Percentiles rank a stretch among this genome's conserved stretches.
Conservation (phyloP, 2,797 vertebrate genomes). For the Coracias cyanogaster region DNA sequence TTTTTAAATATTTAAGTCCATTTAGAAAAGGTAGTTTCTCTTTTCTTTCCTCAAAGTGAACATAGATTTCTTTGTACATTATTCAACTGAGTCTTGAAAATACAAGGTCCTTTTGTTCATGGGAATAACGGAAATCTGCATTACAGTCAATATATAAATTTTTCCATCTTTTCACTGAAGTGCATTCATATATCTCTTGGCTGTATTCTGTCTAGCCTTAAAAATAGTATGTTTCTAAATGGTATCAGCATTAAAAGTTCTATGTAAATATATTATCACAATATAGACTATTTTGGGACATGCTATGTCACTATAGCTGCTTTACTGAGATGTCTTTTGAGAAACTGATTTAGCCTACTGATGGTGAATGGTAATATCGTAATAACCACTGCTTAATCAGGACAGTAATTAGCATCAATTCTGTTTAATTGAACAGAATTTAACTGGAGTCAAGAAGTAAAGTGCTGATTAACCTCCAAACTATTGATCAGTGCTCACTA, state of each 20-base stretch:
- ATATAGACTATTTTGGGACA: background rate
- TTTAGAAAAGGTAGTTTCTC: background rate
- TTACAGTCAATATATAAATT: background rate
- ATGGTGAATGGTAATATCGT: conserved; percentile 40
- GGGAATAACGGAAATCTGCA: background rate
- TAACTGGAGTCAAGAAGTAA: conserved; percentile 38
- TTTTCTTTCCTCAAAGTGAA: background rate
- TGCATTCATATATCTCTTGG: background rate
- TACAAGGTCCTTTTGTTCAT: background rate
- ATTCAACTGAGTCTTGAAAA: background rate
- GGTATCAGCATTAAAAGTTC: background rate
- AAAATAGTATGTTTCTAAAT: background rate
- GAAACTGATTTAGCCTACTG: conserved; percentile 33
- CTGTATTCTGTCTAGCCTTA: background rate
- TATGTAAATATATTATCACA: background rate
- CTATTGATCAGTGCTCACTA: conserved; percentile 49
- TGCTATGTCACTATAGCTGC: background rate
- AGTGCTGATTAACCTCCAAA: conserved; percentile 66
- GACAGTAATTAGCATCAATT: conserved; percentile 64
- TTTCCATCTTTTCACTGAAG: background rate
- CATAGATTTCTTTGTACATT: background rate
- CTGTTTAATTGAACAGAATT: conserved; percentile 62
- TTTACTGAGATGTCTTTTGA: conserved; percentile 15
- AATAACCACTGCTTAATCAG: conserved; percentile 64
- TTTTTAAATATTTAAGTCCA: background rate